Conservation (phyloP, 2,797 vertebrate species). For the Euphonia xanthogaster region DNA sequence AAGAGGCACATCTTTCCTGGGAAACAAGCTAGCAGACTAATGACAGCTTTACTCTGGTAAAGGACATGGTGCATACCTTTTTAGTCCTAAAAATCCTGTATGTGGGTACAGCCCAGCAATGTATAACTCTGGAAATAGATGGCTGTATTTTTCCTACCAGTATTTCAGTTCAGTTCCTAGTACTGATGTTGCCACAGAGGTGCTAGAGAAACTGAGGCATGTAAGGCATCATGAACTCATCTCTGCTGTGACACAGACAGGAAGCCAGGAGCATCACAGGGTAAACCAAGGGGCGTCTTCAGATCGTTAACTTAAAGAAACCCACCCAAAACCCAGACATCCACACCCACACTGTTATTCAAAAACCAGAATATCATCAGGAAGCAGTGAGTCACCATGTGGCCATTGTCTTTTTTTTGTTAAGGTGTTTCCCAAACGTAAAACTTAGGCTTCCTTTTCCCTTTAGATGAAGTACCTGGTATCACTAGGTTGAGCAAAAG, state of each 20-base stretch:
- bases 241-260: background rate
- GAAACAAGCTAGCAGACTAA: background rate
- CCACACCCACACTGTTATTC: constrained; percentile 53
- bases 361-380: constrained; percentile 26
- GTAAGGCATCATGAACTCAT: background rate
- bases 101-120: background rate
- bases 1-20: background rate
- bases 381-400: background rate
- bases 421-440: background rate
- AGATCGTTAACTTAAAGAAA: constrained; percentile 44
- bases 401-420: background rate
- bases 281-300: constrained; percentile 4
- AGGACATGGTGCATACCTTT: background rate
- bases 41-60: background rate
- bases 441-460: background rate
- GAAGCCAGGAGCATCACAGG: background rate
- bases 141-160: background rate
- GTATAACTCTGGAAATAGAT: background rate
- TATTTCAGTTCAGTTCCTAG: background rate
- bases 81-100: background rate
- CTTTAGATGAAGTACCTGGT: background rate
- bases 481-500: background rate
- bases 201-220: background rate
- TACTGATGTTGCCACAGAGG: background rate
- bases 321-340: background rate